These are phyloP conservation scores for Zaprionus lineosus DNA, from an alignment of 2,888 invertebrate species.

Conservation along the genomic window DNA sequence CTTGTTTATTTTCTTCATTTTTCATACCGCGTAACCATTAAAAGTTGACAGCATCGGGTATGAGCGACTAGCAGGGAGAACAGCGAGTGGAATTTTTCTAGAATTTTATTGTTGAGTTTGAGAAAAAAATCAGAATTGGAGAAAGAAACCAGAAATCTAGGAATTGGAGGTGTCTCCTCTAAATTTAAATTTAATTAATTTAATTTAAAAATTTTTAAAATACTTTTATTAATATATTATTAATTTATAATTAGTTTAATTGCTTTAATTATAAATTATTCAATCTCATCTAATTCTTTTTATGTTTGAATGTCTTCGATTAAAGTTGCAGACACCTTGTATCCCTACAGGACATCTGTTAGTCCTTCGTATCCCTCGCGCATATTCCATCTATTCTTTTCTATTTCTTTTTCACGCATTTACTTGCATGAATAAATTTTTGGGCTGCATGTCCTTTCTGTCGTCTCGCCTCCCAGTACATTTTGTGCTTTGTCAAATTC, in stretches of 20 bases:
- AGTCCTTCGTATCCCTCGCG: conserved; percentile 4
- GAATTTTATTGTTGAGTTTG: too few relatives aligned
- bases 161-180: too few relatives aligned
- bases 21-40: background rate
- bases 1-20: conserved; percentile 12
- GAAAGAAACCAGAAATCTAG: too few relatives aligned
- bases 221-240: too few relatives aligned
- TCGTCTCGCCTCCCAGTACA: conserved; percentile 24
- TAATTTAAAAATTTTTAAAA: too few relatives aligned
- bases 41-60: background rate
- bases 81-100: background rate
- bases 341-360: background rate
- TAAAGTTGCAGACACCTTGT: background rate
- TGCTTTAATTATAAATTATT: too few relatives aligned
- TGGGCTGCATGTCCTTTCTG: conserved; percentile 59
- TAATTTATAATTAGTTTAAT: too few relatives aligned
- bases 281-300: too few relatives aligned
- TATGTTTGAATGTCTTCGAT: too few relatives aligned
- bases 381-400: conserved; percentile 15
- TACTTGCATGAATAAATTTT: conserved; percentile 74
- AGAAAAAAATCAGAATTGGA: too few relatives aligned
- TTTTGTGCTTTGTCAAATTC: conserved; percentile 75
- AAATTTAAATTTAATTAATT: too few relatives aligned
- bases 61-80: background rate
- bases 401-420: conserved; percentile 48